These are phyloP conservation scores for Ephestia elutella DNA, from an alignment of 1,140 invertebrate genomes.

Conservation along the genomic window DNA sequence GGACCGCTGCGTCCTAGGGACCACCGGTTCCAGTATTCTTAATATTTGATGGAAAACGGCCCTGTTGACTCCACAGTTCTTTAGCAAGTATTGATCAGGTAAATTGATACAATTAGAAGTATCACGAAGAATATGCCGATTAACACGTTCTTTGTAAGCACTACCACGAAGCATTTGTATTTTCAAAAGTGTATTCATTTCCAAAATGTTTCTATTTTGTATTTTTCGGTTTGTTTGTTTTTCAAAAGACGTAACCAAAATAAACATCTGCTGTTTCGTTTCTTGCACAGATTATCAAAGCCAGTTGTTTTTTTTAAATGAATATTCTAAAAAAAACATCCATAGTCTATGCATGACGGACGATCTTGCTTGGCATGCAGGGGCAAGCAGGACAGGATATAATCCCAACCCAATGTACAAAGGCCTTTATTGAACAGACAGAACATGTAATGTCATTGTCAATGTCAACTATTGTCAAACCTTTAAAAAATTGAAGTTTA, in stretches of 20 bases:
- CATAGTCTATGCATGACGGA: too few relatives aligned
- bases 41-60: conserved; percentile 35
- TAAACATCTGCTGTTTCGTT: too few relatives aligned
- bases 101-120: conserved; percentile 31
- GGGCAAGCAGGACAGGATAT: too few relatives aligned
- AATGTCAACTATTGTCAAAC: too few relatives aligned
- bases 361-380: too few relatives aligned
- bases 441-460: too few relatives aligned
- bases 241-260: too few relatives aligned
- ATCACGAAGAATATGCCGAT: conserved; percentile 22
- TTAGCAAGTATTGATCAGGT: conserved; percentile 30
- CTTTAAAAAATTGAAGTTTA: too few relatives aligned
- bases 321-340: too few relatives aligned
- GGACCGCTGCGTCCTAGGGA: conserved; percentile 36
- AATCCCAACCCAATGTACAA: too few relatives aligned
- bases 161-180: conserved; percentile 34
- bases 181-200: conserved; percentile 37
- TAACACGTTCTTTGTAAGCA: conserved; percentile 28
- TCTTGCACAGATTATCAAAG: not conserved
- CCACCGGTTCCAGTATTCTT: conserved; percentile 36
- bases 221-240: too few relatives aligned
- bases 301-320: not conserved
- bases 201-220: not conserved
- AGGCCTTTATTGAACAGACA: too few relatives aligned
- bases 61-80: conserved; percentile 33